Percentiles rank a stretch among this genome's conserved stretches.
Evolutionary conservation across 1,140 invertebrate genomes (phyloP).

Genomic region (Pteromalus puparum): DNA sequence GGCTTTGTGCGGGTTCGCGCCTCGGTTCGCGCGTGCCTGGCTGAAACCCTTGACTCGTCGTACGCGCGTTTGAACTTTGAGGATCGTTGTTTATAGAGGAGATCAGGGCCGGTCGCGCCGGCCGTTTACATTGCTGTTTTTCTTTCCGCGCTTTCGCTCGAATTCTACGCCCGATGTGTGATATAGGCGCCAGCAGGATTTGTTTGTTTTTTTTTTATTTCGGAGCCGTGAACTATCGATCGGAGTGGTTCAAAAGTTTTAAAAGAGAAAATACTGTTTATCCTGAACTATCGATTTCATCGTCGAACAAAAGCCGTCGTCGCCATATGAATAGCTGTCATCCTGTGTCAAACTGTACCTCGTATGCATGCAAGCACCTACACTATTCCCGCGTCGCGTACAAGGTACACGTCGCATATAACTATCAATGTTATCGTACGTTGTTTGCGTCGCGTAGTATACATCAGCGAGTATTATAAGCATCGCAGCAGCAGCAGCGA

Average conservation of each 20-base stretch:
- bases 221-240: not conserved
- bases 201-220: not conserved
- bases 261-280: no score
- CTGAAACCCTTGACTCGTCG: not conserved
- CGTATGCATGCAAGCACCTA: not conserved
- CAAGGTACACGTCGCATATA: not conserved
- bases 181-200: not conserved
- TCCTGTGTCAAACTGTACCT: no score
- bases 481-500: not conserved
- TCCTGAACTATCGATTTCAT: no score
- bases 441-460: not conserved
- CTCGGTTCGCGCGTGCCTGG: not conserved
- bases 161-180: no score
- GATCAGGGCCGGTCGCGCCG: not conserved
- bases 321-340: no score
- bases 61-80: not conserved
- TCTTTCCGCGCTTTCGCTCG: not conserved
- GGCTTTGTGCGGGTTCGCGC: not conserved
- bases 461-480: not conserved
- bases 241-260: not conserved
- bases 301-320: no score
- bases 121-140: not conserved
- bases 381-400: no score
- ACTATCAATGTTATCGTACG: not conserved
- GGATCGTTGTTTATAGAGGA: constrained; percentile 1